Evolutionary conservation across 2,113 vertebrate species (phyloP).

Genomic region (Vulpes ferrilata): DNA sequence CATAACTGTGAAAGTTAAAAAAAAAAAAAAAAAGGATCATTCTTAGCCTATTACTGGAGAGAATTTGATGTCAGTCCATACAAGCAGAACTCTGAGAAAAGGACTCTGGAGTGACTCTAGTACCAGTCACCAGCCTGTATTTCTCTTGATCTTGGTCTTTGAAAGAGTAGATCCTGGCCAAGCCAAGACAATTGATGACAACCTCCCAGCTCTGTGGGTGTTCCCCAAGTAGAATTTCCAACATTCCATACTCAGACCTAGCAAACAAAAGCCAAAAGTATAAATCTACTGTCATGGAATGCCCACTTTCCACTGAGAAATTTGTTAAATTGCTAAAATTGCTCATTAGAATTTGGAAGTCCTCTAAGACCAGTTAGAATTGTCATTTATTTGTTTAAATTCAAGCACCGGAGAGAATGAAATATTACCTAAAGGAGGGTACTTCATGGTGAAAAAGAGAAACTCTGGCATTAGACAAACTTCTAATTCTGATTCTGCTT

Average conservation of each 20-base stretch:
- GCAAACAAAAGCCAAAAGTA: neutral
- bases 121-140: neutral
- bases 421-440: neutral
- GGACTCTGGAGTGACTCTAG: neutral
- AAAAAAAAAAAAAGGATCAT: neutral
- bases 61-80: neutral
- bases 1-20: neutral
- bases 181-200: neutral
- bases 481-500: neutral
- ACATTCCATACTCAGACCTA: constrained; percentile 47
- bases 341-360: neutral
- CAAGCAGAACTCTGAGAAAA: neutral
- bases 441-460: neutral
- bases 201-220: neutral
- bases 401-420: neutral
- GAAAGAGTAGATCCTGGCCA: neutral
- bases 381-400: neutral
- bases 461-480: neutral
- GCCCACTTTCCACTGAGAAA: constrained; percentile 17
- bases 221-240: neutral
- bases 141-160: neutral
- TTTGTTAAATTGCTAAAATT: neutral
- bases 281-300: neutral
- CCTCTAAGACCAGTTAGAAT: neutral
- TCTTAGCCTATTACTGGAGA: neutral